phyloP scores from a whole-genome alignment of 1,140 invertebrate species.

The Eufriesea mexicana region DNA sequence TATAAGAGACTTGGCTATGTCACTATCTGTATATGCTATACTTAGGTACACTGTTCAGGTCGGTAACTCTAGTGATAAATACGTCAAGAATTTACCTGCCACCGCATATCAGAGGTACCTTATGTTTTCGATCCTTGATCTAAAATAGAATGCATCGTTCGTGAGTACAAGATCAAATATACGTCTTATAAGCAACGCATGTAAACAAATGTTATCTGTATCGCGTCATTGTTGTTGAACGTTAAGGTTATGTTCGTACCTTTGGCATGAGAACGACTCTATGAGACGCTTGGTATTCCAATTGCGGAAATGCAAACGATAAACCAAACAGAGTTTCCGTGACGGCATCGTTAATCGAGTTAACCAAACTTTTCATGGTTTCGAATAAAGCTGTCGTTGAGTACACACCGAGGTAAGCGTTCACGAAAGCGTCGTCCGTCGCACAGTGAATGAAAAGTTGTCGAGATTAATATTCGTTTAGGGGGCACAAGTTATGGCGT shows the following conservation, averaged over 20 bases:
- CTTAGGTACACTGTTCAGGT: no score
- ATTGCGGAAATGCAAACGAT: constrained; percentile 84
- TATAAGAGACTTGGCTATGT: no score
- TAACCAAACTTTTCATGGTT: constrained; percentile 86
- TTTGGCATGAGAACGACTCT: constrained; percentile 84
- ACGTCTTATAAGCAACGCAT: no score
- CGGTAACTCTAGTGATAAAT: not conserved
- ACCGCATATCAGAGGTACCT: constrained; percentile 89
- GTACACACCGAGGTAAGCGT: not conserved
- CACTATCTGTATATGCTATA: no score
- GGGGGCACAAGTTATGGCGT: constrained; percentile 14
- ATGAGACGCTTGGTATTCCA: constrained; percentile 84
- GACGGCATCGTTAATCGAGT: constrained; percentile 85
- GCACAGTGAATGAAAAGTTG: not conserved
- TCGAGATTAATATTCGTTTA: not conserved
- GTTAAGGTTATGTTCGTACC: constrained; percentile 64
- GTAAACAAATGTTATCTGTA: no score
- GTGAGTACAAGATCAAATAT: no score
- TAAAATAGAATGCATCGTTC: constrained; percentile 69
- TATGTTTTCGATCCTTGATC: constrained; percentile 80
- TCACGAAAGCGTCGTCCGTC: not conserved
- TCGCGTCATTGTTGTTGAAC: no score
- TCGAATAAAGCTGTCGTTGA: not conserved
- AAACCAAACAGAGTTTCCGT: constrained; percentile 87
- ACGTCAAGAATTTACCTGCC: constrained; percentile 84